Evolutionary conservation across 2,888 invertebrate genomes (phyloP).

Genomic region (Beris chalybata): DNA sequence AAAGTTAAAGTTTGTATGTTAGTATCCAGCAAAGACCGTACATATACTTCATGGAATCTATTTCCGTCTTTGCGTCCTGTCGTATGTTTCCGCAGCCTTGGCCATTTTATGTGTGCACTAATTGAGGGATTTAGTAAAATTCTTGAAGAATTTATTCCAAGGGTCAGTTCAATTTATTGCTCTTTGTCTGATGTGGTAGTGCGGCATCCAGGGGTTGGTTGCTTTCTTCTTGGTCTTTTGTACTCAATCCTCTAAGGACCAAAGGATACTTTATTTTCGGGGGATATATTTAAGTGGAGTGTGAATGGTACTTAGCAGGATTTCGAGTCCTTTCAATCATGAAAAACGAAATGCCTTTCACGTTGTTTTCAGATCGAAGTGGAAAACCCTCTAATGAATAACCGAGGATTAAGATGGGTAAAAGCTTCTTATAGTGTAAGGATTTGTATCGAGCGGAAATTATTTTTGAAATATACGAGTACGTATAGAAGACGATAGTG

Average conservation of each 20-base stretch:
- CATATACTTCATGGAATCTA: not conserved
- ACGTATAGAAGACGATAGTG: not conserved
- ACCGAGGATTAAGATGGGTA: conserved; percentile 23
- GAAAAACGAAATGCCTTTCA: not conserved
- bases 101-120: conserved; percentile 25
- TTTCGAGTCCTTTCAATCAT: conserved; percentile 8
- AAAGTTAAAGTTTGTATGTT: not conserved
- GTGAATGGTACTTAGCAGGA: conserved; percentile 17
- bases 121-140: conserved; percentile 24
- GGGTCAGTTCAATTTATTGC: conserved; percentile 22
- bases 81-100: not conserved
- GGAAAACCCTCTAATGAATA: conserved; percentile 17
- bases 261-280: not conserved
- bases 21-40: not conserved
- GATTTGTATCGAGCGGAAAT: conserved; percentile 20
- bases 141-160: conserved; percentile 12
- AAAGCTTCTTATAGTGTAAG: conserved; percentile 20
- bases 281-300: conserved; percentile 4
- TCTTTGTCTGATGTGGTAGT: conserved; percentile 8
- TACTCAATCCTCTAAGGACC: not conserved
- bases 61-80: not conserved
- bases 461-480: conserved; percentile 9
- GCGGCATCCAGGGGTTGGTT: not conserved
- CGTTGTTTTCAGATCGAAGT: conserved; percentile 1
- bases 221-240: conserved; percentile 2